Percentiles rank a stretch among this genome's conserved stretches.
phyloP scores from a whole-genome alignment of 64 coral and sea anemone species.

The Pocillopora damicornis region DNA sequence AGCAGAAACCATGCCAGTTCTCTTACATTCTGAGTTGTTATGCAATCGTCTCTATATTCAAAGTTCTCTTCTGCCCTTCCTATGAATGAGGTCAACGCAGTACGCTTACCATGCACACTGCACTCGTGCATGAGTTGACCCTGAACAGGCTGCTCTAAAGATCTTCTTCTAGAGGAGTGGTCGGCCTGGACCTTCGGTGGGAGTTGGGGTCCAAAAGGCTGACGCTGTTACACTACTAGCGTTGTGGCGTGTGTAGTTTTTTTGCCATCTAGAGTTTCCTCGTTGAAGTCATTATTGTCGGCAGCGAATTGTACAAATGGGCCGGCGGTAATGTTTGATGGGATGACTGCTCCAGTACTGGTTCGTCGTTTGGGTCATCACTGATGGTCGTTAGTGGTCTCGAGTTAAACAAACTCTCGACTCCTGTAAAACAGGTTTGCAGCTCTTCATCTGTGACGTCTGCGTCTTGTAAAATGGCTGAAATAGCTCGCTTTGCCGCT shows the following conservation, averaged over 20 bases:
- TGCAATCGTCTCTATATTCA: not conserved
- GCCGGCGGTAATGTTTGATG: slow-evolving; percentile 55
- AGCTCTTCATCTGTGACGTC: slow-evolving; percentile 50
- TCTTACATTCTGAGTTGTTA: not conserved
- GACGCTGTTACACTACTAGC: slow-evolving; percentile 33
- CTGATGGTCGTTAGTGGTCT: slow-evolving; percentile 20
- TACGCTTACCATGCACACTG: not conserved
- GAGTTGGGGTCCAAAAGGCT: not conserved
- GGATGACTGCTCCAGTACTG: slow-evolving; percentile 36
- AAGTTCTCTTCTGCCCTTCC: too few relatives aligned
- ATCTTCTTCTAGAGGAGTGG: not conserved
- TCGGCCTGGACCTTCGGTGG: not conserved
- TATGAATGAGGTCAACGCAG: too few relatives aligned
- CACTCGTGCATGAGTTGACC: not conserved
- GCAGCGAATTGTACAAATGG: slow-evolving; percentile 46
- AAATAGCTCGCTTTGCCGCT: slow-evolving; percentile 33
- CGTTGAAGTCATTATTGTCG: slow-evolving; percentile 52
- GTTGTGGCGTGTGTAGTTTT: slow-evolving; percentile 67
- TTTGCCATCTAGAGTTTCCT: slow-evolving; percentile 54
- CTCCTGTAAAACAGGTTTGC: slow-evolving; percentile 9
- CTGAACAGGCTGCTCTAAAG: not conserved
- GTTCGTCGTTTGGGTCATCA: slow-evolving; percentile 30
- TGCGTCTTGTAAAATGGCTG: slow-evolving; percentile 18
- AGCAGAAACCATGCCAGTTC: not conserved
- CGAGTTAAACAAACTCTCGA: slow-evolving; percentile 5